Conservation (phyloP, 1,140 invertebrate species). For the Hyphantria cunea region DNA sequence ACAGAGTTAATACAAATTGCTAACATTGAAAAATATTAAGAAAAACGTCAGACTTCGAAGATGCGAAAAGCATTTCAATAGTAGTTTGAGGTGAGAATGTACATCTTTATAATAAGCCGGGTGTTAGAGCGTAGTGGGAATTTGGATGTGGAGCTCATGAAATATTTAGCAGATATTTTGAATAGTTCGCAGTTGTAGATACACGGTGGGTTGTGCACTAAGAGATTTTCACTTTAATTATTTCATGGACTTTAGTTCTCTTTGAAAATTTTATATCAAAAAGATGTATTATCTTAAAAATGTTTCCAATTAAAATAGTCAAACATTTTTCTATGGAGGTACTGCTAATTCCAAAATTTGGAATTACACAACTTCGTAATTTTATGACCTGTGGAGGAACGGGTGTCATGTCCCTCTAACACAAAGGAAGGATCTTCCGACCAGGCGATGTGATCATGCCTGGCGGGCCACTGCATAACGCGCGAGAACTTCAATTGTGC, state of each 20-base stretch:
- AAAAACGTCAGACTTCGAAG: neutral
- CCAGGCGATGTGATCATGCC: no score
- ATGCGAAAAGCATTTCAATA: conserved; percentile 10
- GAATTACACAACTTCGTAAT: no score
- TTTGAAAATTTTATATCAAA: neutral
- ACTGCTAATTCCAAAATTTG: no score
- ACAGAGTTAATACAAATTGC: neutral
- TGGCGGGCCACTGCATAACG: no score
- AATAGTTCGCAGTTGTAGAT: conserved; percentile 36
- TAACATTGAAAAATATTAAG: neutral
- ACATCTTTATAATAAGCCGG: conserved; percentile 41
- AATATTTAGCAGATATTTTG: conserved; percentile 58
- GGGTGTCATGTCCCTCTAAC: no score
- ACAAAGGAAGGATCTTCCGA: no score
- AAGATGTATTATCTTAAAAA: no score
- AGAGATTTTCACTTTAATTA: neutral
- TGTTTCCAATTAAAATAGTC: no score
- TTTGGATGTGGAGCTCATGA: conserved; percentile 40
- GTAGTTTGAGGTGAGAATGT: conserved; percentile 17
- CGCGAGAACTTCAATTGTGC: no score
- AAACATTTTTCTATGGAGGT: no score
- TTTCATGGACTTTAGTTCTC: neutral
- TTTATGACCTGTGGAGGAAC: no score
- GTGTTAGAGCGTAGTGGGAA: conserved; percentile 29
- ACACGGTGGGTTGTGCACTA: conserved; percentile 2